Percentiles rank a stretch among this genome's conserved stretches.
Conservation (phyloP, 2,888 invertebrate species). For the Creontiades dilutus region DNA sequence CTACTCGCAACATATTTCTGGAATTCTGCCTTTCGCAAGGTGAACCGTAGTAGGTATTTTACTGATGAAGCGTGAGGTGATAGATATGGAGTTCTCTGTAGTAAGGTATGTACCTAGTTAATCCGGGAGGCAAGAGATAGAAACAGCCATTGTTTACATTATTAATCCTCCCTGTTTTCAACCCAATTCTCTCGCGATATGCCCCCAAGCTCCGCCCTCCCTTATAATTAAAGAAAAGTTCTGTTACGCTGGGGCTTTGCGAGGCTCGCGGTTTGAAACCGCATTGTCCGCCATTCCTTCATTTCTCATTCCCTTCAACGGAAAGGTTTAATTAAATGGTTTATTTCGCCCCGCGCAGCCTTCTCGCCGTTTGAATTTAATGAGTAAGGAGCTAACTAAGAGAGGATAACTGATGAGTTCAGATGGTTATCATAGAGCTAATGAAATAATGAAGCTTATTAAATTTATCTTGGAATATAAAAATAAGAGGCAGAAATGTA, state of each 20-base stretch:
- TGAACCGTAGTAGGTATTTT: neutral
- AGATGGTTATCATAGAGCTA: no score
- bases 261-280: neutral
- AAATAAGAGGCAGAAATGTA: no score
- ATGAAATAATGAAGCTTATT: no score
- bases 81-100: neutral
- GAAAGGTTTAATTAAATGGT: constrained; percentile 23
- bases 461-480: no score
- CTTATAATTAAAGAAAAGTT: constrained; percentile 14
- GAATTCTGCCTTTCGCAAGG: no score
- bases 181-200: neutral
- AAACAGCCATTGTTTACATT: constrained; percentile 11
- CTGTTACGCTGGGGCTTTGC: neutral
- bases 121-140: neutral
- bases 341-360: neutral
- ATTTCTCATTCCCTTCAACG: constrained; percentile 15
- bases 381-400: neutral
- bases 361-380: neutral
- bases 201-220: neutral
- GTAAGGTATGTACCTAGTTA: neutral
- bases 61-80: neutral
- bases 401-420: neutral
- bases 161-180: neutral
- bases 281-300: constrained; percentile 1
- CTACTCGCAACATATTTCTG: no score